Conservation (phyloP, 2,113 vertebrate genomes). For the Chiloscyllium plagiosum region DNA sequence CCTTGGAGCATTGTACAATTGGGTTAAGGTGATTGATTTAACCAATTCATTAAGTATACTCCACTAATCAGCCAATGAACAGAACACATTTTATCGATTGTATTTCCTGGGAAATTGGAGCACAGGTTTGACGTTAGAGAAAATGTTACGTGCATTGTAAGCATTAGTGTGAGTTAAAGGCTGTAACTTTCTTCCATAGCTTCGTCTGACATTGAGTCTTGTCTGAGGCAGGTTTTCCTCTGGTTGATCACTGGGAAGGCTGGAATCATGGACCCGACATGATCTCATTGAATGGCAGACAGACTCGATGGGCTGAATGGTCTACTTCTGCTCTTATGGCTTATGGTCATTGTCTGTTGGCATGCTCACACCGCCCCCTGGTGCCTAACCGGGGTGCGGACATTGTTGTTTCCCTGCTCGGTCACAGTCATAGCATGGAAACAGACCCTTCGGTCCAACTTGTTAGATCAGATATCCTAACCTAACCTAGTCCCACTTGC, state of each 20-base stretch:
- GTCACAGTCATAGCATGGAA: neutral
- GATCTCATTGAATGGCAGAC: too few species aligned
- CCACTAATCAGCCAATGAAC: neutral
- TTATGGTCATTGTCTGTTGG: too few species aligned
- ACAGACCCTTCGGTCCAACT: too few species aligned
- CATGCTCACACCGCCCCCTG: too few species aligned
- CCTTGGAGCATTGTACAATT: neutral
- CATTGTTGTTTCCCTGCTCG: neutral
- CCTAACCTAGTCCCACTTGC: too few species aligned
- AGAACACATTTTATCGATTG: neutral
- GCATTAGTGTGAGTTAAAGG: neutral
- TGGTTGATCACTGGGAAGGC: neutral
- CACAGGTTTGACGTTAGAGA: neutral
- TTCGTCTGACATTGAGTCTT: neutral
- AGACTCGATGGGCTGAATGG: too few species aligned
- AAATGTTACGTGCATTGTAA: neutral
- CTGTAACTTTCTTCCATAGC: neutral
- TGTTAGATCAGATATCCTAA: too few species aligned
- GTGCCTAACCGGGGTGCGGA: too few species aligned
- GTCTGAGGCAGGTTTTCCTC: neutral
- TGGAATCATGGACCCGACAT: neutral
- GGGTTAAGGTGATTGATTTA: neutral
- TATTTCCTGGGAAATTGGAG: neutral
- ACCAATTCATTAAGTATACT: neutral
- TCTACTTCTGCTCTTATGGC: too few species aligned